Conservation (phyloP, 1,140 invertebrate genomes). For the Pseudomyrmex flavicornis region DNA sequence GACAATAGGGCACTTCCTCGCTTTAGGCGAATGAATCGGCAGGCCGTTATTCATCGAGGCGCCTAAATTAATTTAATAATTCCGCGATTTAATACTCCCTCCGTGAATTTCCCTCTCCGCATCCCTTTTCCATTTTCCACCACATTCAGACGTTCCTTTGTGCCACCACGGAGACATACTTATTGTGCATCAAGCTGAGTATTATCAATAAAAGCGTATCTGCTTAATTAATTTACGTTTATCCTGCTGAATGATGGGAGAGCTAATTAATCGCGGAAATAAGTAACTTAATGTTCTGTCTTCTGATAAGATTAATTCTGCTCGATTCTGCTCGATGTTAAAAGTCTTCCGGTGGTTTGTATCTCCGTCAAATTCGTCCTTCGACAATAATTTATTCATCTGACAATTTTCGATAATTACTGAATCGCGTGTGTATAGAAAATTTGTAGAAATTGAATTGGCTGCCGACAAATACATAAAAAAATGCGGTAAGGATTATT, state of each 20-base stretch:
- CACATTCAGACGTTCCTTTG: constrained; percentile 31
- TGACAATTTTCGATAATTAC: neutral
- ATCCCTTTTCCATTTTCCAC: constrained; percentile 37
- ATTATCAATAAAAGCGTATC: constrained; percentile 45
- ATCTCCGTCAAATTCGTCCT: neutral
- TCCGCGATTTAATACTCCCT: constrained; percentile 48
- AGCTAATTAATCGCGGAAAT: constrained; percentile 41
- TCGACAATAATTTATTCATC: constrained; percentile 17
- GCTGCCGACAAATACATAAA: neutral
- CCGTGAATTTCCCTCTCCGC: constrained; percentile 4
- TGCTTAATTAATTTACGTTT: constrained; percentile 32
- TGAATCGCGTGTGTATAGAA: neutral
- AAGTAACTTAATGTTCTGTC: constrained; percentile 35
- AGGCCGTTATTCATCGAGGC: constrained; percentile 56
- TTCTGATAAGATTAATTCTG: neutral
- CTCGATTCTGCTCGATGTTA: neutral
- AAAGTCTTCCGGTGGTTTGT: neutral
- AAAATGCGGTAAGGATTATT: neutral
- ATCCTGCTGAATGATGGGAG: neutral
- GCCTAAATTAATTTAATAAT: constrained; percentile 65
- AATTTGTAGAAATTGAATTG: neutral
- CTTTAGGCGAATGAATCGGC: constrained; percentile 34
- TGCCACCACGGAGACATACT: constrained; percentile 12
- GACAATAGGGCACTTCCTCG: constrained; percentile 43
- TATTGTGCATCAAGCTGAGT: constrained; percentile 25